Evolutionary conservation across 2,113 vertebrate species (phyloP), one percentile per base, ranked within the genome.

Genomic region (Poeciliopsis prolifica): DNA sequence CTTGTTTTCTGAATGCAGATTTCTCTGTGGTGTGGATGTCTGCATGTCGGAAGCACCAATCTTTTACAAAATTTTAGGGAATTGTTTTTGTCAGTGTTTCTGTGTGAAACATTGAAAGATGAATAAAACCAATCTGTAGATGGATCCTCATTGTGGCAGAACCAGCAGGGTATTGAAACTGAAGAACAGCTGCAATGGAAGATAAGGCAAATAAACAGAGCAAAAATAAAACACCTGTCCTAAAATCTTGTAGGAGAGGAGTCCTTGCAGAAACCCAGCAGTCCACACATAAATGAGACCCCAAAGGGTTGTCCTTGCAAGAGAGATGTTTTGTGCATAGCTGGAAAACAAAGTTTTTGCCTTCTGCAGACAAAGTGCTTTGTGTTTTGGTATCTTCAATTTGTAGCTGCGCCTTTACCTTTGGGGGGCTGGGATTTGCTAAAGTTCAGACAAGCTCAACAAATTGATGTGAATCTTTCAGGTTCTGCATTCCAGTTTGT

Each of bases 341-440:
- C 6, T 72, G 37, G 61, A 72, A 72, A 42, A 13, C 37, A 72
- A 72, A 72, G 28, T 44, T 1, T 37, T 24, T n/a, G 70, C 58
- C 40, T 35, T 29, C 15, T 13, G 15, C 15, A 69, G 67, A 48
- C 9, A 19, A 22, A 14, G n/a, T 12, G 22, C 29, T 33, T 33
- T 58, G 19, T 69, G 10, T 54, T 33, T 63, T 9, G 31, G 19
- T 2, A 24, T 33, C 17, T 31, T 14, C 24, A 60, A 15, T 28
- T 3, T 26, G 14, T 35, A 17, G 22, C 29, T 30, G 1, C 24
- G 24, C 6, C 19, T 11, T 13, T 29, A 19, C 40, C 28, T 68
- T 19, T 29, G 40, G 5, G 14, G 37, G 14, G 40, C 40, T 42
- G 22, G 22, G 65, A 28, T 42, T 19, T 28, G 40, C 40, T 48